Evolutionary conservation across 2,888 invertebrate genomes (phyloP).

Genomic region (Atrina japonica): DNA sequence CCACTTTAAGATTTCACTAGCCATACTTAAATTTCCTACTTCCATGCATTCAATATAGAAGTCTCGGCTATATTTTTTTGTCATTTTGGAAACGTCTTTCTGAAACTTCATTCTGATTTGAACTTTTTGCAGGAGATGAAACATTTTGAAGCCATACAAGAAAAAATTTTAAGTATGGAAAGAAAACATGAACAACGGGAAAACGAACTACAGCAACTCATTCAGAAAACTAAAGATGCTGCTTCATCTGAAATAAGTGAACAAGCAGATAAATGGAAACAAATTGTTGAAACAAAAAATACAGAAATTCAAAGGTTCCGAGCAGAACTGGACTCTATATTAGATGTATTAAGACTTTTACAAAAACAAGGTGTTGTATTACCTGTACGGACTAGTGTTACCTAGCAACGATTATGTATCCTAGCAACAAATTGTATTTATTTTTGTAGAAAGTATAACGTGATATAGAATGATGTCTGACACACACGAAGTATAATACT

Average conservation of each 20-base stretch:
- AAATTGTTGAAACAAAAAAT: slow-evolving; percentile 76
- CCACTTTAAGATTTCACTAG: too few species aligned
- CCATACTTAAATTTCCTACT: too few species aligned
- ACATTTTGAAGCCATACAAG: slow-evolving; percentile 76
- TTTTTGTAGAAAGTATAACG: too few species aligned
- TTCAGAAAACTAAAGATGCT: slow-evolving; percentile 64
- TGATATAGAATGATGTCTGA: too few species aligned
- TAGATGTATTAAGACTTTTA: slow-evolving; percentile 75
- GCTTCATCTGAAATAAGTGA: slow-evolving; percentile 67
- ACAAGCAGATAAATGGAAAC: slow-evolving; percentile 75
- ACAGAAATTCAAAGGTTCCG: slow-evolving; percentile 77
- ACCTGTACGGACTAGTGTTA: slow-evolving; percentile 57
- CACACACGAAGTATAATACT: too few species aligned
- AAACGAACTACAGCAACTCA: slow-evolving; percentile 73
- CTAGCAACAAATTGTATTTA: too few species aligned
- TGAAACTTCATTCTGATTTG: too few species aligned
- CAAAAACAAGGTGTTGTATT: slow-evolving; percentile 78
- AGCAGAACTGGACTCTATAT: slow-evolving; percentile 78
- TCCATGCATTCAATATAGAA: too few species aligned
- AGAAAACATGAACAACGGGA: slow-evolving; percentile 73
- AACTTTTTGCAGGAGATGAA: slow-evolving; percentile 80
- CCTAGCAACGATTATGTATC: slow-evolving; percentile 19
- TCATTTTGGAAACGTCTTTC: too few species aligned
- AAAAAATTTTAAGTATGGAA: slow-evolving; percentile 76
- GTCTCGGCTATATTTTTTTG: too few species aligned